phyloP scores from a whole-genome alignment of 2,113 vertebrate species.

The Erinaceus europaeus region DNA sequence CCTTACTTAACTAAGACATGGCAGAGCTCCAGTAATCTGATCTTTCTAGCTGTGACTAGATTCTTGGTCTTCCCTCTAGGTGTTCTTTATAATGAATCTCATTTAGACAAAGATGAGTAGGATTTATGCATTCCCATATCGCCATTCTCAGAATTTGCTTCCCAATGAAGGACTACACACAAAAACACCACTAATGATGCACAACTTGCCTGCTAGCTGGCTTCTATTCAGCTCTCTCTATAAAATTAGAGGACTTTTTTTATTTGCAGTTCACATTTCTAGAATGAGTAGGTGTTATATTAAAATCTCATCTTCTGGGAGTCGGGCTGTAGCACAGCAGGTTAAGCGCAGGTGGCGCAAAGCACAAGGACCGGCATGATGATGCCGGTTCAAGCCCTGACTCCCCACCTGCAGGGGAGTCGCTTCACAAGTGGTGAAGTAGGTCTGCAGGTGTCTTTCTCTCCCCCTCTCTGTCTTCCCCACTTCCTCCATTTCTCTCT shows the following conservation, averaged over 20 bases:
- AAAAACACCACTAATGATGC: constrained; percentile 27
- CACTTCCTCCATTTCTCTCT: no score
- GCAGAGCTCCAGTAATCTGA: constrained; percentile 41
- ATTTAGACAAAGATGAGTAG: constrained; percentile 47
- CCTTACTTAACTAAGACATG: constrained; percentile 36
- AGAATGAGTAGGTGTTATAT: background rate
- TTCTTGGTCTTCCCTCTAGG: constrained; percentile 61
- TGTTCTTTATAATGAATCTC: constrained; percentile 73
- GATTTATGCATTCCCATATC: constrained; percentile 64
- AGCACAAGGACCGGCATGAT: no score
- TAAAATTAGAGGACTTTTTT: background rate
- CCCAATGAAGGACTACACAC: constrained; percentile 37
- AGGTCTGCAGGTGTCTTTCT: no score
- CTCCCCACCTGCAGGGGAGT: no score
- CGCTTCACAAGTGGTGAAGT: no score
- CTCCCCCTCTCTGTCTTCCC: no score
- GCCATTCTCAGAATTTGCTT: constrained; percentile 42
- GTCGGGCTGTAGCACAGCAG: no score
- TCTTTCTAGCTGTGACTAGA: constrained; percentile 55
- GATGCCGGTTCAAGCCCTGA: no score
- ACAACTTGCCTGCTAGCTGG: background rate
- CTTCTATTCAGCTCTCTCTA: background rate
- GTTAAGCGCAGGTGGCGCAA: no score
- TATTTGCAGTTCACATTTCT: constrained; percentile 38
- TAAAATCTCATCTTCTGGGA: constrained; percentile 56